These are phyloP conservation scores for Poecilia wingei DNA, from an alignment of 2,797 vertebrate species.

Conservation along the genomic window DNA sequence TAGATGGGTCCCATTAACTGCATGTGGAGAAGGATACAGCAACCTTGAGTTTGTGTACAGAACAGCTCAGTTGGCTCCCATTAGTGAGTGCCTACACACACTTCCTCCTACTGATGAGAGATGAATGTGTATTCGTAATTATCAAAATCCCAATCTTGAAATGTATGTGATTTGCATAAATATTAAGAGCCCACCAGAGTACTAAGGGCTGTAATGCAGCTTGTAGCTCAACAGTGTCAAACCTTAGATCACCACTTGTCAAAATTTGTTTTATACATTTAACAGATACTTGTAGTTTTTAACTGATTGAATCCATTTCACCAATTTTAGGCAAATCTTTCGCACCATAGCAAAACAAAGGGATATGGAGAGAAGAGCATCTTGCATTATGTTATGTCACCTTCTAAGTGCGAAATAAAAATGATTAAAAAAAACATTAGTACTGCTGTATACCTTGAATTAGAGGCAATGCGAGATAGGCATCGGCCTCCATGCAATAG, in stretches of 20 bases:
- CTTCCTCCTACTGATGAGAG: not conserved
- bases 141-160: constrained; percentile 1
- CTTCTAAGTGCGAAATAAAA: not conserved
- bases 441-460: not conserved
- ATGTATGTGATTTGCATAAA: not conserved
- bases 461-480: not conserved
- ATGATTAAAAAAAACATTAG: not conserved
- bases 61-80: constrained; percentile 17
- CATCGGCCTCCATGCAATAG: not conserved
- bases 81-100: constrained; percentile 11
- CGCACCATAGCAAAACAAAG: too few species aligned
- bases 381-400: not conserved
- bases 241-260: not conserved
- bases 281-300: not conserved
- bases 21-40: constrained; percentile 23
- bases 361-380: not conserved
- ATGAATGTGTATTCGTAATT: constrained; percentile 4
- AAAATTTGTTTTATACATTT: not conserved
- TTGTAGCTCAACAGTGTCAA: not conserved
- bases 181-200: not conserved
- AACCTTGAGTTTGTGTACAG: constrained; percentile 20
- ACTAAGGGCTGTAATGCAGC: not conserved
- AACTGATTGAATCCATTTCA: not conserved
- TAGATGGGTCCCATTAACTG: constrained; percentile 37
- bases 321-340: not conserved